Evolutionary conservation across 1,140 invertebrate genomes (phyloP), one percentile per base, ranked within the genome.

Genomic region (Solenopsis fugax): DNA sequence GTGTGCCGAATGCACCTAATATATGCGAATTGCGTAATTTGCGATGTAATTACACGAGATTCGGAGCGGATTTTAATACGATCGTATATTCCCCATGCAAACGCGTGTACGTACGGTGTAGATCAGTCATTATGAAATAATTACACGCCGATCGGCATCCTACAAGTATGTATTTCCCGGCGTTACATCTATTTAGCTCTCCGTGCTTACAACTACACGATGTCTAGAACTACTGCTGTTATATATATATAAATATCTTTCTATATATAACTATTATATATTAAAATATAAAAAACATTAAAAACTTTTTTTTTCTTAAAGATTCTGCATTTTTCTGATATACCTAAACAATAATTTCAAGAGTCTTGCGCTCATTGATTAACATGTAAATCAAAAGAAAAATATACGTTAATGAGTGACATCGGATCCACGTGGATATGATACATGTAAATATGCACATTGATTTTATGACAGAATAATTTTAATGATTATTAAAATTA

Each of bases 1-100:
- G 7, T 48, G 29, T 75, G 48, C n/a, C 24, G 16, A 56, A 56
- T 48, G 13, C 29, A 52, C 13, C 29, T 54, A 12, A 16, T 72
- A 48, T 24, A 34, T 37, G 62, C 54, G 34, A 76, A 10, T 89
- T 89, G 45, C 73, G 56, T 73, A 88, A 89, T 34, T 1, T 12
- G 9, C 1, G 69, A 16, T 48, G 48, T 52, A 77, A 85, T 85
- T 85, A 54, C 58, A 41, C 48, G 10, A 34, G 72, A 77, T 64
- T 64, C 82, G n/a, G 29, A 77, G n/a, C 45, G 50, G 41, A 64
- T 85, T 78, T 78, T 52, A 52, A 85, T 76, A 58, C 69, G 9
- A 48, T n/a, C 34, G n/a, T 76, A 48, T 75, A 48, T 60, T 16
- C 18, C 18, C 37, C 37, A 54, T 12, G n/a, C 4, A 41, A 72